Base-by-base conservation (phyloP, 2,797 vertebrate species). In the Dendrocincla tyrannina region DNA sequence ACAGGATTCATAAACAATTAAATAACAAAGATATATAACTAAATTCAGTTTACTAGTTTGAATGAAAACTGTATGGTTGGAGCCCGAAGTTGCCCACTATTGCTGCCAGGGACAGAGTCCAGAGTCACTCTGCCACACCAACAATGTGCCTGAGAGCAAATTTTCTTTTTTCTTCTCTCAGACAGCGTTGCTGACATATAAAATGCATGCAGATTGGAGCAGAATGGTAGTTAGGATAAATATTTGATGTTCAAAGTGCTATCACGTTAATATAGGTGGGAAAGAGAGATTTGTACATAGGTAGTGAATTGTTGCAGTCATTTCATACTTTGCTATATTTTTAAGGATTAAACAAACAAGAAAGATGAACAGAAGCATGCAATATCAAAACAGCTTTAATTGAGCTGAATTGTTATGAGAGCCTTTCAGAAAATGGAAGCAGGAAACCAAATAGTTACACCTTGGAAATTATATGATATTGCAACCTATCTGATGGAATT, bases 151-250 rank as follows among this genome's bases (percentile, higher is more conserved):
- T 76, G 64, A 85, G 46, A 91, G 53, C 3, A 85, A 89, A 81
- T 35, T 60, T 9, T 55, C 11, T 80, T 72, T 75, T 75, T 81
- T 73, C 17, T 88, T 55, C 42, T 91, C n/a, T 42, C 69, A 75
- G 72, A 77, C 8, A 68, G 39, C 41, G 47, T 56, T 84, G 17
- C 58, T 88, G 85, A 59, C 87, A 69, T 67, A 84, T 28, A 69
- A 96, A 97, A 97, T 91, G 83, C 89, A 97, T 79, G 94, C 70
- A 58, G 78, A 91, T 93, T 92, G 63, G 25, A 88, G 78, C 17
- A 93, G 88, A 90, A 88, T 81, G 85, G 91, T 95, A 96, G 96
- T 95, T 97, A 93, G 73, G 88, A 97, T 97, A 97, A 97, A 95
- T 88, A 95, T 95, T 75, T 30, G 91, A 91, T 95, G 89, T 93